Conservation (phyloP, 2,113 vertebrate genomes). For the Aptenodytes patagonicus region DNA sequence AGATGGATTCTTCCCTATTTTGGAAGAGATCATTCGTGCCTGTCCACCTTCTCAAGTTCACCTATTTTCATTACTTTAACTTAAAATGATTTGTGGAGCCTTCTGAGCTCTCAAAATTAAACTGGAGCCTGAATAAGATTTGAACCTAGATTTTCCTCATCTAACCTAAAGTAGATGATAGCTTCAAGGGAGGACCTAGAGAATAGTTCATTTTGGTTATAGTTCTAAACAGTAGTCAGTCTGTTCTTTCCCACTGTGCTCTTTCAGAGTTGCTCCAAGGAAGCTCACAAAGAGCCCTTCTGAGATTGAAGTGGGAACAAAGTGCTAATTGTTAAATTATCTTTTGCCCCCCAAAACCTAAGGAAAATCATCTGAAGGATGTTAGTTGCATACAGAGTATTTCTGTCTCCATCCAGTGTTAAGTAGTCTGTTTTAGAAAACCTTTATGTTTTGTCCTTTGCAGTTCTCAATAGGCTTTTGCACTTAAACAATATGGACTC, state of each 20-base stretch:
- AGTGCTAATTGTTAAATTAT: slow-evolving; percentile 66
- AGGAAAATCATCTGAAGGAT: slow-evolving; percentile 55
- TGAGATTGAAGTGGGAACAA: slow-evolving; percentile 62
- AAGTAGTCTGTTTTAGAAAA: slow-evolving; percentile 67
- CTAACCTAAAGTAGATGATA: slow-evolving; percentile 46
- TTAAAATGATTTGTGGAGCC: slow-evolving; percentile 59
- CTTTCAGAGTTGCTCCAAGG: slow-evolving; percentile 55
- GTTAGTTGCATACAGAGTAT: slow-evolving; percentile 59
- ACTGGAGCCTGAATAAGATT: slow-evolving; percentile 49
- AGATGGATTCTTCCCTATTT: slow-evolving; percentile 64
- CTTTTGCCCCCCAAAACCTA: slow-evolving; percentile 37
- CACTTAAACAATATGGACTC: slow-evolving; percentile 49
- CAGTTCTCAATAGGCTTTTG: slow-evolving; percentile 57
- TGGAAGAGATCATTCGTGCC: slow-evolving; percentile 56
- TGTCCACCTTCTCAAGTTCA: slow-evolving; percentile 65
- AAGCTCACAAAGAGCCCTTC: slow-evolving; percentile 49
- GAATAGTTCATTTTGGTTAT: slow-evolving; percentile 61
- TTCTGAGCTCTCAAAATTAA: slow-evolving; percentile 65
- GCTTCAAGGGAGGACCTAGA: slow-evolving; percentile 49
- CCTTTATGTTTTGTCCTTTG: slow-evolving; percentile 41
- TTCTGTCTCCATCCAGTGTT: slow-evolving; percentile 52
- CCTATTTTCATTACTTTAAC: slow-evolving; percentile 63
- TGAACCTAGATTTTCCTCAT: slow-evolving; percentile 58
- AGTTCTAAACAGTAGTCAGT: slow-evolving; percentile 57
- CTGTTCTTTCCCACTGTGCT: slow-evolving; percentile 50